Base-by-base conservation (phyloP, 2,888 invertebrate genomes). In the Ophion ellenae region DNA sequence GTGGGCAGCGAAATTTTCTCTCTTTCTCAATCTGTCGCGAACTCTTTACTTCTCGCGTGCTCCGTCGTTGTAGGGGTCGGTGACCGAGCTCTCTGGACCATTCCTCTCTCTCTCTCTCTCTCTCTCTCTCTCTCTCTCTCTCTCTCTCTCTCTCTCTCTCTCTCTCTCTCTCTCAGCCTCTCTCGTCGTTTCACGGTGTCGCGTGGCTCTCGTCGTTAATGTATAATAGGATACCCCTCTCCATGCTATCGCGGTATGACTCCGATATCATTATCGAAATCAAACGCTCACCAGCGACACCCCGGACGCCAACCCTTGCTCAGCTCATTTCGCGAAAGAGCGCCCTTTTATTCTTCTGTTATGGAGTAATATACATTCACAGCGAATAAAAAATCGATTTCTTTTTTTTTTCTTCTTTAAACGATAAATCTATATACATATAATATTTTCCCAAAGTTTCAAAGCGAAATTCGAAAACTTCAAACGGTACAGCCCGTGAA, bases 151-250 rank as follows among this genome's bases (percentile, higher is more conserved):
- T 53, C 61, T 61, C 79, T 64, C 63, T 67, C 57, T 47, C 47
- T 64, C 45, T 20, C 63, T 61, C 78, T 63, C 67, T 64, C 32
- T 59, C 63, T 69, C 32, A 61, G 24, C 40, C 63, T 74, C 32
- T 85, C 79, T 74, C 28, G 24, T 53, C 47, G 24, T n/a, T 10
- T 64, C 59, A 20, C 67, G 85, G 88, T 89, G 84, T 90, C 89
- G 88, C 88, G 81, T 87, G 86, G 85, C 88, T 40, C 75, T 61
- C 32, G 71, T 66, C 86, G 85, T 91, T 90, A 90, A 90, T 89
- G 89, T 88, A 90, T 91, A 90, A 90, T 90, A 88, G 91, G 89
- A 90, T 90, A 91, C 90, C 90, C 89, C 84, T 84, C 85, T 66
- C 57, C 36, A 67, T 17, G 40, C 32, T 40, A 36, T 71, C 64